Conservation (phyloP, 2,113 vertebrate genomes). For the Alligator mississippiensis region DNA sequence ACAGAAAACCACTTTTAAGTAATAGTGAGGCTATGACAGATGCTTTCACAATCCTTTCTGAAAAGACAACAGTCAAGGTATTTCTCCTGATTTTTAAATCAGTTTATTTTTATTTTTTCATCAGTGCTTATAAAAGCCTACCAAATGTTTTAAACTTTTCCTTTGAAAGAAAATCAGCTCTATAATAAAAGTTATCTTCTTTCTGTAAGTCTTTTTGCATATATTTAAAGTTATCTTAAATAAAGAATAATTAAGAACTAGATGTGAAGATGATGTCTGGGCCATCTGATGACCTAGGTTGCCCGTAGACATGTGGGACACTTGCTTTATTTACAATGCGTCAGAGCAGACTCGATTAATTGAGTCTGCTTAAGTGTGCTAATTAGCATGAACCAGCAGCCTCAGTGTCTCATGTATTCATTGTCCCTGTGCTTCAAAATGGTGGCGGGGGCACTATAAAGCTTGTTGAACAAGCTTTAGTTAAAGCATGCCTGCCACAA, state of each 20-base stretch:
- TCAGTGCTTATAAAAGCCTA: not conserved
- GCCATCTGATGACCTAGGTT: not conserved
- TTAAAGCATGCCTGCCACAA: too few species aligned
- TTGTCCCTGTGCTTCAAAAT: too few species aligned
- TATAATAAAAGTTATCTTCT: slow-evolving; percentile 31
- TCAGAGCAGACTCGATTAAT: too few species aligned
- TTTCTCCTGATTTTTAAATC: slow-evolving; percentile 6
- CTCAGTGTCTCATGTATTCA: too few species aligned
- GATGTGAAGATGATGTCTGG: not conserved
- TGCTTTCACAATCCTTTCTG: slow-evolving; percentile 4
- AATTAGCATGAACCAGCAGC: too few species aligned
- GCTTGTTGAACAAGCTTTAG: too few species aligned
- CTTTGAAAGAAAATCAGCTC: not conserved
- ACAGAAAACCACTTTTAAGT: slow-evolving; percentile 4
- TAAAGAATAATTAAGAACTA: slow-evolving; percentile 34
- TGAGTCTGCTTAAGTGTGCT: too few species aligned
- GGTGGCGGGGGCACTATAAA: too few species aligned
- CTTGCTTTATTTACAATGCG: too few species aligned
- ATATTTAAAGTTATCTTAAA: slow-evolving; percentile 27
- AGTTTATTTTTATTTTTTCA: slow-evolving; percentile 12
- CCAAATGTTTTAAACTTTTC: not conserved
- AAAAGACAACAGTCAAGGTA: slow-evolving; percentile 23
- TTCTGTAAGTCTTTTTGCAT: not conserved
- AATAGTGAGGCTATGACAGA: not conserved
- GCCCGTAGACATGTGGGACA: not conserved